These are phyloP conservation scores for Ceryle rudis DNA, from an alignment of 2,797 vertebrate species.

Conservation along the genomic window DNA sequence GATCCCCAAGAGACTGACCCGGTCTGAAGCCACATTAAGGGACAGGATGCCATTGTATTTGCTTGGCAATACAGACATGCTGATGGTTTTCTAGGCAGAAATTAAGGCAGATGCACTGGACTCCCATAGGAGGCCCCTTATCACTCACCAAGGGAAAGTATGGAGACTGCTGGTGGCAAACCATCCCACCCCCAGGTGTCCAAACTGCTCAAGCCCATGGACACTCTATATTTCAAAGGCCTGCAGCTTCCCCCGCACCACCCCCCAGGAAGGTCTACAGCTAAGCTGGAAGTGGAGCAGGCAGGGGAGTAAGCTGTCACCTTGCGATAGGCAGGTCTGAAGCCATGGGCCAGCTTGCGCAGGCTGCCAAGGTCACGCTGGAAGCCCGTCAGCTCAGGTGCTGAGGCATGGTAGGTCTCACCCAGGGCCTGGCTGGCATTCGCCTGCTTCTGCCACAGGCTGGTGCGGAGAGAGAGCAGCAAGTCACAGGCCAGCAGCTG, in stretches of 20 bases:
- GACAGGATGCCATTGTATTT: background rate
- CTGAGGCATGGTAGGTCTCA: constrained; percentile 88
- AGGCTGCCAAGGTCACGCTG: constrained; percentile 95
- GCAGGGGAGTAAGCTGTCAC: constrained; percentile 61
- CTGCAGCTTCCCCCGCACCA: background rate
- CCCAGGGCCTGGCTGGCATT: constrained; percentile 83
- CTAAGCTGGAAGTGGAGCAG: background rate
- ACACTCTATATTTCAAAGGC: background rate
- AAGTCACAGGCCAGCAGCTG: constrained; percentile 95
- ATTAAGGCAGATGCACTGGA: background rate
- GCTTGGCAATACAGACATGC: background rate
- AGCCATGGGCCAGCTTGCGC: constrained; percentile 90
- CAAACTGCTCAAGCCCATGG: background rate
- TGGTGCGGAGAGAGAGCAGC: constrained; percentile 91
- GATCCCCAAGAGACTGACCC: background rate
- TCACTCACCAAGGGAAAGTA: background rate
- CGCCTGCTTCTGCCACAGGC: constrained; percentile 90
- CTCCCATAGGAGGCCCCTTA: fast-evolving
- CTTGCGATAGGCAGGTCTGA: constrained; percentile 94
- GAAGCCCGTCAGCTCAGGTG: constrained; percentile 91
- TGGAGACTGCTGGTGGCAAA: background rate
- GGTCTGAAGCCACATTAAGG: background rate
- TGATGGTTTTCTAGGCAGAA: background rate
- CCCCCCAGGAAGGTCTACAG: fast-evolving
- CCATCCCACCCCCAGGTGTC: background rate